phyloP scores from a whole-genome alignment of 2,113 vertebrate species.

The Formicarius rufipectus region DNA sequence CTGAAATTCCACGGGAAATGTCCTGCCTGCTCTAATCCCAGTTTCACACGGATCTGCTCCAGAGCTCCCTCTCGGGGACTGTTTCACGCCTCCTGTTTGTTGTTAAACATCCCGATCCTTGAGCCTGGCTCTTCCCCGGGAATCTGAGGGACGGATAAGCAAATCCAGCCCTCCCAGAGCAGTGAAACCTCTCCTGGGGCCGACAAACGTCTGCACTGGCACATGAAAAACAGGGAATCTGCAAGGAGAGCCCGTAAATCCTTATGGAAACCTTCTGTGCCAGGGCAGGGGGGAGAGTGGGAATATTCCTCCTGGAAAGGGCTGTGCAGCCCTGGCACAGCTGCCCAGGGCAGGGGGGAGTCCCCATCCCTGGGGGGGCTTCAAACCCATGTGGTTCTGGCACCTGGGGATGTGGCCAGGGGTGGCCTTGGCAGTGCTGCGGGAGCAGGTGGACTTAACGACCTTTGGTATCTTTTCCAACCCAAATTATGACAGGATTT shows the following conservation, averaged over 20 bases:
- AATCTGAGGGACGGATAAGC: conserved; percentile 7
- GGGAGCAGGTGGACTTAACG: neutral
- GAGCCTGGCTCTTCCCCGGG: neutral
- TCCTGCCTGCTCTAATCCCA: neutral
- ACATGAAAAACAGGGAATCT: conserved; percentile 20
- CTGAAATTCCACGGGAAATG: neutral
- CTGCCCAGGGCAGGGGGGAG: neutral
- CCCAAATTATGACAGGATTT: neutral
- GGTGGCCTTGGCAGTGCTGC: neutral
- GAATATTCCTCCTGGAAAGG: neutral
- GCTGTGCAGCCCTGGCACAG: neutral
- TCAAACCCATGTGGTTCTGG: neutral
- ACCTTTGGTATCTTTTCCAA: neutral
- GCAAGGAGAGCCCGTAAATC: neutral
- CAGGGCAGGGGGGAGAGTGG: neutral
- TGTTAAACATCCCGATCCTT: neutral
- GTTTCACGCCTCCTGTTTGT: neutral
- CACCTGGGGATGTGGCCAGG: neutral
- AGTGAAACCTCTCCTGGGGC: neutral
- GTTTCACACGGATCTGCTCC: neutral
- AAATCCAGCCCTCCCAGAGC: conserved; percentile 20
- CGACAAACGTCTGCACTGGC: conserved; percentile 31
- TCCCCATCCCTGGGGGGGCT: neutral
- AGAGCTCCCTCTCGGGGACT: neutral
- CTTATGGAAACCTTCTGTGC: neutral